Evolutionary conservation across 2,113 vertebrate genomes (phyloP), one percentile per base, ranked within the genome.

Genomic region (Gymnorhina tibicen): DNA sequence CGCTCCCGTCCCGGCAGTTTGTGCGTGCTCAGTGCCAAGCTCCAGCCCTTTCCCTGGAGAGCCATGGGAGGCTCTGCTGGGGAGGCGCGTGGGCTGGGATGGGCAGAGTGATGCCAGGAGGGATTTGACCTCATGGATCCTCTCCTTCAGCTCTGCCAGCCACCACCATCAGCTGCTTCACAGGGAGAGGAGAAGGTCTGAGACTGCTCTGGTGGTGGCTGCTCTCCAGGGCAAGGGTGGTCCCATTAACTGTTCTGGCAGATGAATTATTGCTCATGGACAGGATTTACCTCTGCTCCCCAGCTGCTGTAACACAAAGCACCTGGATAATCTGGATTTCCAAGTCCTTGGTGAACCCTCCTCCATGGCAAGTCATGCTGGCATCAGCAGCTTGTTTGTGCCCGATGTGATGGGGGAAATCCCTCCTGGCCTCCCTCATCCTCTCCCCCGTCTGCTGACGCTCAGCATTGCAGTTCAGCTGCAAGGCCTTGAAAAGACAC

Each of bases 1-100:
- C 21, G 2, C 24, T 33, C 26, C 1, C 1, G 1, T 15, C 14
- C 4, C 7, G 11, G 52, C 33, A 37, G 27, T 18, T 2, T 16
- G 41, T 39, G 33, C 30, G 66, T 33, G 33, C 30, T 42, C 39
- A 11, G 13, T 11, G 41, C 32, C 16, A 14, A 46, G 47, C 33
- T 5, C 53, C 26, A 11, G 2, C 5, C 11, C 16, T 11, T 20
- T 13, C 13, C 41, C 47, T 32, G 90, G 22, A 70, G 26, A 50
- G 1, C 13, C 6, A 2, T 2, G 33, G 52, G 11, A 21, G 39
- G 47, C 24, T 85, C 62, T 68, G 82, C 32, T 22, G 8, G 47
- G 23, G 41, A 60, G 18, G 33, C 2, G 1, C 2, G 0, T 23
- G 37, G 56, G 79, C 32, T 50, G 7, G 39, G 73, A 19, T 8